Base-by-base conservation (phyloP, 2,888 invertebrate genomes). In the Drosophila cracens region DNA sequence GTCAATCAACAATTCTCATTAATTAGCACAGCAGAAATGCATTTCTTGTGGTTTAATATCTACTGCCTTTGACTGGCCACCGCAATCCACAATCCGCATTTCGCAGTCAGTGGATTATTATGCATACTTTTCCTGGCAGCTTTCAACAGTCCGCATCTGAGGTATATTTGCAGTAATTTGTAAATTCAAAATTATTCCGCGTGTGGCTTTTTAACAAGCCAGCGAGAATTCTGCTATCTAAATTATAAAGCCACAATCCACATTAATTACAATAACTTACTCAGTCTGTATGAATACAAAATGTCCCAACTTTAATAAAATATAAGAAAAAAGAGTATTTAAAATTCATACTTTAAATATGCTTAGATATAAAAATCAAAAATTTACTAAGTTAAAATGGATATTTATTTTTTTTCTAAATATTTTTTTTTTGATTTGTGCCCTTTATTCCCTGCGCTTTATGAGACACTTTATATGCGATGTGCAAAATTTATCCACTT, bases 51-150 rank as follows among this genome's bases (percentile, higher is more conserved):
- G 48, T 31, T 64, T 10, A 48, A 8, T 34, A 36, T 8, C 34
- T 21, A 10, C 49, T 48, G 18, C 48, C 29, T 48, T 13, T 49
- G 34, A 18, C 48, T 62, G 63, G 31, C 16, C 16, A 21, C 64
- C 64, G 38, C 64, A 63, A 63, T 29, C 64, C 64, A n/a, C 64
- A 65, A n/a, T 33, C 4, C 46, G 18, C 38, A 60, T 13, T 29
- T 11, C 33, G 6, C 65, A 33, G 33, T 40, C 36, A 48, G 25
- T 31, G 25, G 4, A 48, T 29, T 31, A 13, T 36, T 29, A 18
- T 29, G n/a, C 18, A 33, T 18, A 61, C 18, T 54, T 64, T 31
- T 18, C 25, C 10, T 13, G 31, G 29, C 62, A 38, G 27, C 29
- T 63, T 4, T 60, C 46, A 36, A 25, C 21, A 33, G 25, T 33